Base-by-base conservation (phyloP, 2,888 invertebrate genomes). In the Troides oblongomaculatus region DNA sequence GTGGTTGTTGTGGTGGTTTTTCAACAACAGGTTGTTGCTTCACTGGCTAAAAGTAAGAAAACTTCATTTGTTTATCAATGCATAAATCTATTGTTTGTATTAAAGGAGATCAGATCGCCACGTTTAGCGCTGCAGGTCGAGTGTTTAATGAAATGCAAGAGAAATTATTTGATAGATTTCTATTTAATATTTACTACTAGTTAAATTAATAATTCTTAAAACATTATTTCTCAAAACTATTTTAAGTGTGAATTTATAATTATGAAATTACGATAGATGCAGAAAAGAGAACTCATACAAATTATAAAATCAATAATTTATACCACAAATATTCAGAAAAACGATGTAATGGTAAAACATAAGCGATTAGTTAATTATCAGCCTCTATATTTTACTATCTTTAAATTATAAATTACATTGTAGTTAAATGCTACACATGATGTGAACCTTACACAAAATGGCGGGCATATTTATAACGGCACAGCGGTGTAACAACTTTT, bases 11-110 rank as follows among this genome's bases (percentile, higher is more conserved):
- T 53, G 68, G 72, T 64, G 64, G 73, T 57, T 72, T 78, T 56
- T 77, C 74, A 36, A 67, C 72, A 57, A 60, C 65, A n/a, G 62
- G 64, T 23, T 71, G 43, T 56, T 72, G 70, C 53, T 70, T 63
- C 18, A 57, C 39, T 30, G 69, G 56, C 69, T 72, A 71, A 81
- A 79, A 53, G 75, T 18, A 17, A 50, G n/a, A 5, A 46, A 46
- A 46, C 1, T 1, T 4, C 12, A 3, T 46, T 21, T 46, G 46
- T 14, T 46, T 46, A 4, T 14, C 12, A 46, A 14, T 46, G 12
- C 46, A 46, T 46, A 14, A 46, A 46, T 12, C 14, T 14, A 46
- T 14, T 4, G 14, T 46, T 46, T 46, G 2, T 46, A 46, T 46
- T 14, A 46, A 14, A 46, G 39, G 39, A 39, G 39, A 39, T 1